Base-by-base conservation (phyloP, 1,140 invertebrate species). In the Dufourea novaeangliae region DNA sequence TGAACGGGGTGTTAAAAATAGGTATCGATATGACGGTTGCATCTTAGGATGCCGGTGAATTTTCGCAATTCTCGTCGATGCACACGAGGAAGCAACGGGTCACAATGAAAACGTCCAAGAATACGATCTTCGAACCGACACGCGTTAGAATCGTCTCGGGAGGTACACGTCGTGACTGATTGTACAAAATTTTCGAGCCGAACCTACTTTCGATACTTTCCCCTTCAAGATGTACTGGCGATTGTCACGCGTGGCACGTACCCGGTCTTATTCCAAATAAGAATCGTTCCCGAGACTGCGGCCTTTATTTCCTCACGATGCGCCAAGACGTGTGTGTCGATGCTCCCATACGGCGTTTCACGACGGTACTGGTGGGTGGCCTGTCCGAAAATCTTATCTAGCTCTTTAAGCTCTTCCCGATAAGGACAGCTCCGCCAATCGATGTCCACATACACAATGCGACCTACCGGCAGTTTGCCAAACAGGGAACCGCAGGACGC, bases 151-250 rank as follows among this genome's bases (percentile, higher is more conserved):
- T n/a, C n/a, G n/a, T n/a, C n/a, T n/a, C n/a, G n/a, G n/a, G n/a
- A n/a, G n/a, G n/a, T n/a, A n/a, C n/a, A n/a, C n/a, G n/a, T n/a
- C n/a, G n/a, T n/a, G n/a, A n/a, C n/a, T n/a, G n/a, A n/a, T n/a
- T n/a, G 20, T 37, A 6, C 11, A 39, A 70, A 50, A 59, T 66
- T 78, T n/a, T 52, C 34, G 20, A 73, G n/a, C 32, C 20, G 29
- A 83, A 72, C 39, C 44, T 62, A 63, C 82, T 84, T 84, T 84
- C 80, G 54, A 75, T 71, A 66, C 66, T 76, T 77, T 76, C 82
- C 56, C 34, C 20, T 11, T 32, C 34, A 0, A 12, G n/a, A 27
- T 20, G 3, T 54, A 14, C 41, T 34, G 11, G 1, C 22, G 8
- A 75, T 84, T 75, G 37, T 67, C 61, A 84, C 2, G 61, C 81